phyloP scores from a whole-genome alignment of 2,888 invertebrate species.

The Amphipyra berbera region DNA sequence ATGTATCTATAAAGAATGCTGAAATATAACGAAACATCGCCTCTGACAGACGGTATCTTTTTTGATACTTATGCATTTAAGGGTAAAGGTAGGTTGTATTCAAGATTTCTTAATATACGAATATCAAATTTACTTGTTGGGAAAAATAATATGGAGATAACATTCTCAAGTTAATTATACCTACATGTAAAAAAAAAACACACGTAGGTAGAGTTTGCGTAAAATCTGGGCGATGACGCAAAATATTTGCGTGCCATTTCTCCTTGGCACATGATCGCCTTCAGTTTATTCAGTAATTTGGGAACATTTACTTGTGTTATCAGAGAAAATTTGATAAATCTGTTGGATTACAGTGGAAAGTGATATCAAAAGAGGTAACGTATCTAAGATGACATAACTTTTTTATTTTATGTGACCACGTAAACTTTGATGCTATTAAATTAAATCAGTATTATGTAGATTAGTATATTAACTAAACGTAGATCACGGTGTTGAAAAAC shows the following conservation, averaged over 20 bases:
- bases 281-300: slow-evolving; percentile 40
- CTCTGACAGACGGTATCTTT: too few species aligned
- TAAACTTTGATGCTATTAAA: not conserved
- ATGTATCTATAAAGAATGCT: too few species aligned
- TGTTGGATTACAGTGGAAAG: slow-evolving; percentile 12
- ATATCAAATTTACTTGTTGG: too few species aligned
- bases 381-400: not conserved
- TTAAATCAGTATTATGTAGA: not conserved
- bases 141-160: not conserved
- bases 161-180: slow-evolving; percentile 5
- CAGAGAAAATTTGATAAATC: not conserved
- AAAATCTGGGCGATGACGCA: slow-evolving; percentile 40
- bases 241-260: slow-evolving; percentile 39
- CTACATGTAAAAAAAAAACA: slow-evolving; percentile 11
- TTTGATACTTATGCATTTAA: too few species aligned
- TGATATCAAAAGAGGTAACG: not conserved
- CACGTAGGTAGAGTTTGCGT: slow-evolving; percentile 19
- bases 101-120: too few species aligned
- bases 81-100: too few species aligned
- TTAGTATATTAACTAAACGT: too few species aligned
- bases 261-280: slow-evolving; percentile 30
- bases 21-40: too few species aligned
- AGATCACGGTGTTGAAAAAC: not conserved
- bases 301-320: slow-evolving; percentile 41
- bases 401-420: not conserved